Evolutionary conservation across 2,113 vertebrate species (phyloP), one percentile per base, ranked within the genome.

Genomic region (Nerophis lumbriciformis): DNA sequence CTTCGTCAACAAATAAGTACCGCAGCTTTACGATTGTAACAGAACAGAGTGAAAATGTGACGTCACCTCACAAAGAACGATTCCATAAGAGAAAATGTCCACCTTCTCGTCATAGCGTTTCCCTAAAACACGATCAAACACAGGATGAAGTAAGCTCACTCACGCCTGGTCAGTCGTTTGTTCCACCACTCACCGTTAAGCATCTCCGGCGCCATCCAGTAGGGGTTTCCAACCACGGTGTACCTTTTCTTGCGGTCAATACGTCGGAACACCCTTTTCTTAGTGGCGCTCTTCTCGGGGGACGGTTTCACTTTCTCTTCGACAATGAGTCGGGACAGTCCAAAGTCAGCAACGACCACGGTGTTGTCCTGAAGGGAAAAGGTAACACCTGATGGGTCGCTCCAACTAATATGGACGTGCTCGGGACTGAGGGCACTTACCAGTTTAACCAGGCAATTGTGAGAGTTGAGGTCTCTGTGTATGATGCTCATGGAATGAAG

Each of bases 121-220:
- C 63, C 95, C 96, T 99, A 80, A 56, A 80, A 76, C 37, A 67
- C 53, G 28, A 69, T 15, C 0, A 82, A 79, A 75, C 13, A 9
- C 50, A 48, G 47, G 35, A 66, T 61, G 0, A 65, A 53, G 6
- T n/a, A 37, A 61, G 58, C 10, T 10, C 39, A 47, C 21, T 50
- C 8, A 11, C 8, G 58, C 7, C 60, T 39, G 49, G 8, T 8
- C 42, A 7, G 3, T 5, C 5, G 44, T 48, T 7, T 15, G 48
- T n/a, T 16, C 10, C 39, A 3, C 3, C 0, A 3, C 78, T 92
- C 72, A 99, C 95, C 96, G 8, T 98, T 96, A 0, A 99, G 88
- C 96, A 99, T 99, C 88, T 99, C 96, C 0, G 96, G 96, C 21
- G 95, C 96, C 96, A 99, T 99, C 96, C 96, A 99, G 82, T 98